Evolutionary conservation across 2,113 vertebrate genomes (phyloP).

Genomic region (Vulpes ferrilata): DNA sequence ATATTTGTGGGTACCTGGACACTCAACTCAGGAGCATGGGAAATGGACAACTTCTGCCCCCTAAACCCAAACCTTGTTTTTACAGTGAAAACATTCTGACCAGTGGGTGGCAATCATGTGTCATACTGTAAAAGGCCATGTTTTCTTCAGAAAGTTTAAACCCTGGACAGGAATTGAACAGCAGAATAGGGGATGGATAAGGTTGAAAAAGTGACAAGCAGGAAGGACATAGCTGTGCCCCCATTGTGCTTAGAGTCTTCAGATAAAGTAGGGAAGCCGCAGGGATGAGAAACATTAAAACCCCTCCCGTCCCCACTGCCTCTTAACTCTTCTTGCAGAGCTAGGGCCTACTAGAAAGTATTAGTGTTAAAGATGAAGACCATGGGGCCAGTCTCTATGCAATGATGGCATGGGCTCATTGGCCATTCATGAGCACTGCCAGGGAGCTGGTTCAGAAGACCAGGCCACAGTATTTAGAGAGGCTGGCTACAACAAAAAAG

Average conservation of each 20-base stretch:
- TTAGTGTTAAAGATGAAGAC: neutral
- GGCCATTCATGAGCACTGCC: too few species aligned
- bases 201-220: neutral
- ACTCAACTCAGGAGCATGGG: neutral
- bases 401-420: neutral
- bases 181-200: neutral
- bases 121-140: constrained; percentile 32
- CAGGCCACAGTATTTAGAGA: neutral
- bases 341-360: neutral
- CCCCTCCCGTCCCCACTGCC: neutral
- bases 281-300: neutral
- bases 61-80: neutral
- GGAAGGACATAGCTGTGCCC: neutral
- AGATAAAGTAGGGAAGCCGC: neutral
- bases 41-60: neutral
- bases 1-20: neutral
- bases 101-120: constrained; percentile 62
- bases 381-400: neutral
- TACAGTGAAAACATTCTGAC: neutral
- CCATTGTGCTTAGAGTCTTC: neutral
- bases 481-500: neutral
- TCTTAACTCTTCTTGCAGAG: neutral
- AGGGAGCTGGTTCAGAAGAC: neutral
- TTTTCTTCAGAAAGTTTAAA: constrained; percentile 15
- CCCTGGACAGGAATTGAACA: neutral